Percentiles rank a stretch among this genome's conserved stretches.
These are phyloP conservation scores for Oreohelix idahoensis DNA, from an alignment of 1,140 invertebrate species.

Conservation along the genomic window DNA sequence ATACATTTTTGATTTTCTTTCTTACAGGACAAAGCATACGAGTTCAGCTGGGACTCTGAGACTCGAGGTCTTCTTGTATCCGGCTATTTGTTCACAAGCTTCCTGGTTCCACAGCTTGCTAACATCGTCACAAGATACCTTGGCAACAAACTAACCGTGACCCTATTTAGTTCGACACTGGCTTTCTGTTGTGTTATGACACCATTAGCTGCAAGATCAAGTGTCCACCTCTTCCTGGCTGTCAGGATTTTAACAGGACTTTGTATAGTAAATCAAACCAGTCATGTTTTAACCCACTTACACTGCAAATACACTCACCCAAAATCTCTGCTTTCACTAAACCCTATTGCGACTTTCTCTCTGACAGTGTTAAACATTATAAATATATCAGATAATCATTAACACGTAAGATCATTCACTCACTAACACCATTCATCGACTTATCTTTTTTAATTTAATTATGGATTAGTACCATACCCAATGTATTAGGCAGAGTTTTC, in stretches of 20 bases:
- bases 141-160: not conserved
- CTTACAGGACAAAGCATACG: not conserved
- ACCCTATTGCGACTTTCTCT: too few relatives aligned
- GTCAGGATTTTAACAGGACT: not conserved
- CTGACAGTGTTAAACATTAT: too few relatives aligned
- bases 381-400: too few relatives aligned
- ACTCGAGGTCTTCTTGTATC: not conserved
- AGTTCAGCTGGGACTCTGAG: slow-evolving; percentile 12
- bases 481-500: too few relatives aligned
- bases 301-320: too few relatives aligned
- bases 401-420: too few relatives aligned
- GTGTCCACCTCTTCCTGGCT: not conserved
- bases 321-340: too few relatives aligned
- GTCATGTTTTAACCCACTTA: too few relatives aligned
- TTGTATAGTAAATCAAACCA: not conserved
- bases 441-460: too few relatives aligned
- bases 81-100: not conserved
- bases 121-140: not conserved
- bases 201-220: not conserved
- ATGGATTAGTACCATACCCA: too few relatives aligned
- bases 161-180: not conserved
- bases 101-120: not conserved
- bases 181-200: not conserved
- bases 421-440: too few relatives aligned
- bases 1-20: not conserved